Evolutionary conservation across 2,888 invertebrate genomes (phyloP).

Genomic region (Dorcus hopei): DNA sequence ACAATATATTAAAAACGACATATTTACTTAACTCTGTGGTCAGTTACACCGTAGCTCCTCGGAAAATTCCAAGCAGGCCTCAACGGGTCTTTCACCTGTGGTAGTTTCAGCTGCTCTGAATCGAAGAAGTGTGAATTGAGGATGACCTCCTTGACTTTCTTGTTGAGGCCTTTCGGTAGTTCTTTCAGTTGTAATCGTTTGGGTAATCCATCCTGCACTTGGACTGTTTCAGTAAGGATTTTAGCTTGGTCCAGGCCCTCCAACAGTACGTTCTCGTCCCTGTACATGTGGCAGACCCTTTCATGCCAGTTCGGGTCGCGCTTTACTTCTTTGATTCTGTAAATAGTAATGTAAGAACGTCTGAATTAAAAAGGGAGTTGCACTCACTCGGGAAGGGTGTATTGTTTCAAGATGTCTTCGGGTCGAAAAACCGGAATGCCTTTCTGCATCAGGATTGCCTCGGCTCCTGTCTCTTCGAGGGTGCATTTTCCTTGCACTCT

Average conservation of each 20-base stretch:
- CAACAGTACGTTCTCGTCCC: slow-evolving; percentile 62
- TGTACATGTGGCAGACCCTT: slow-evolving; percentile 57
- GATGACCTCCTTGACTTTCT: slow-evolving; percentile 62
- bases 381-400: too few relatives aligned
- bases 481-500: slow-evolving; percentile 61
- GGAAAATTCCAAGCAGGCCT: slow-evolving; percentile 72
- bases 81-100: slow-evolving; percentile 65
- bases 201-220: slow-evolving; percentile 61
- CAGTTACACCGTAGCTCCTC: slow-evolving; percentile 71
- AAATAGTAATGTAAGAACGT: slow-evolving; percentile 13
- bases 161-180: slow-evolving; percentile 55
- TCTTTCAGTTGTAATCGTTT: slow-evolving; percentile 53
- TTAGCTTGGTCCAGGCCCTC: slow-evolving; percentile 77
- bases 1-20: not conserved
- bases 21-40: slow-evolving; percentile 65
- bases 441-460: slow-evolving; percentile 53
- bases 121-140: slow-evolving; percentile 69
- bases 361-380: too few relatives aligned
- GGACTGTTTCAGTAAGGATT: slow-evolving; percentile 74
- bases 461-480: slow-evolving; percentile 56
- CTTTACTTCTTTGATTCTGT: slow-evolving; percentile 35
- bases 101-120: slow-evolving; percentile 73
- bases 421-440: slow-evolving; percentile 64
- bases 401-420: slow-evolving; percentile 55
- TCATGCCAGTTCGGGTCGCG: slow-evolving; percentile 63